Evolutionary conservation across 2,113 vertebrate genomes (phyloP).

Genomic region (Dasyurus viverrinus): DNA sequence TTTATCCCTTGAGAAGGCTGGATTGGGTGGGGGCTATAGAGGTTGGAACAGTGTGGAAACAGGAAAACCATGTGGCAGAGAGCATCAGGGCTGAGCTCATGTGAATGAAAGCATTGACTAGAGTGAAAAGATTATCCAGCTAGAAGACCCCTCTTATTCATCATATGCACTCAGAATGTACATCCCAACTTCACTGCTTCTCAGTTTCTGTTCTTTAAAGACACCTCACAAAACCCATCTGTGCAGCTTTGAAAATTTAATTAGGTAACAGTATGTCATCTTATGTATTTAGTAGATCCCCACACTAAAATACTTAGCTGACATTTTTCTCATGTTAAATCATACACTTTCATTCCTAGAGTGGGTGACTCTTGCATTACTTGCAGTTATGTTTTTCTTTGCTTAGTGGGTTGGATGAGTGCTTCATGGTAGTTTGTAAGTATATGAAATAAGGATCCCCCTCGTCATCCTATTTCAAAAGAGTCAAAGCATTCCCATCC

Average conservation of each 20-base stretch:
- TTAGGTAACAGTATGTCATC: conserved; percentile 32
- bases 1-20: conserved; percentile 65
- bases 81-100: conserved; percentile 68
- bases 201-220: conserved; percentile 31
- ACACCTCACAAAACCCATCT: not conserved
- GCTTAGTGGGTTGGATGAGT: not conserved
- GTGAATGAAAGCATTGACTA: conserved; percentile 77
- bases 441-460: not conserved
- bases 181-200: not conserved
- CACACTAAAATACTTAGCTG: conserved; percentile 36
- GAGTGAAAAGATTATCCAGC: not conserved
- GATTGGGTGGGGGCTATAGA: conserved; percentile 33
- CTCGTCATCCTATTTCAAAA: not conserved
- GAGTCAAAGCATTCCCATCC: conserved; percentile 32
- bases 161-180: not conserved
- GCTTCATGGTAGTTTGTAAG: not conserved
- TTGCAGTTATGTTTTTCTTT: conserved; percentile 23
- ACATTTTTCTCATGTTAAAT: conserved; percentile 76
- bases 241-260: conserved; percentile 24
- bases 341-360: conserved; percentile 68
- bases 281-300: conserved; percentile 24
- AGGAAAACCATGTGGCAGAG: conserved; percentile 79
- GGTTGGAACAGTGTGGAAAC: conserved; percentile 68
- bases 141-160: conserved; percentile 37
- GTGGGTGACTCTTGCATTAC: not conserved